Evolutionary conservation across 2,888 invertebrate species (phyloP).

Genomic region (Leptopilina myrica): DNA sequence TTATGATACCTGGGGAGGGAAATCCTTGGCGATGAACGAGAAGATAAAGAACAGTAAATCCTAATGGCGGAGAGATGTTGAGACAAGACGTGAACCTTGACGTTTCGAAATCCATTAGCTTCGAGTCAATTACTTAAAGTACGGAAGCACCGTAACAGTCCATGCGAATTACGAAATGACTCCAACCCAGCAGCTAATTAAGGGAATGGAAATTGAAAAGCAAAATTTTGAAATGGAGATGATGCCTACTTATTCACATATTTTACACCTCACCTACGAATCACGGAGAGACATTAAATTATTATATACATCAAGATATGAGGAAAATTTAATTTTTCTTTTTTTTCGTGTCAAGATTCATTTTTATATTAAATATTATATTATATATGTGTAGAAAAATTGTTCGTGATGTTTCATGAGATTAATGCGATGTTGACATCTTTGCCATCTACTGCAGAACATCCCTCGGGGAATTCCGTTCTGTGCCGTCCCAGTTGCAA

Average conservation of each 20-base stretch:
- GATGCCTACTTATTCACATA: slow-evolving; percentile 7
- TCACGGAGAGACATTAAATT: too few species aligned
- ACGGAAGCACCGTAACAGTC: slow-evolving; percentile 41
- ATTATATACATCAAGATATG: too few species aligned
- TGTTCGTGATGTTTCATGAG: slow-evolving; percentile 2
- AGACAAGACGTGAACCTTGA: slow-evolving; percentile 38
- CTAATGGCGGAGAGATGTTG: slow-evolving; percentile 37
- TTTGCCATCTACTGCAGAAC: not conserved
- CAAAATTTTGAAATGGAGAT: slow-evolving; percentile 12
- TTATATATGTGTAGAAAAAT: not conserved
- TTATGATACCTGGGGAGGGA: slow-evolving; percentile 25
- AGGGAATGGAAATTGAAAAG: slow-evolving; percentile 37
- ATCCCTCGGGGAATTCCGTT: not conserved
- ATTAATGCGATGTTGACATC: slow-evolving; percentile 14
- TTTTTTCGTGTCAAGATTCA: too few species aligned
- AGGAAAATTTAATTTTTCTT: too few species aligned
- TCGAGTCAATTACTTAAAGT: slow-evolving; percentile 55
- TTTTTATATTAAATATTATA: too few species aligned
- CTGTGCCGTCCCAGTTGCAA: not conserved
- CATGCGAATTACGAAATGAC: slow-evolving; percentile 38
- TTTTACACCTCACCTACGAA: slow-evolving; percentile 44
- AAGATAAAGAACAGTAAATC: slow-evolving; percentile 53
- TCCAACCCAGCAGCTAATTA: slow-evolving; percentile 48
- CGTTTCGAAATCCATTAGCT: slow-evolving; percentile 55
- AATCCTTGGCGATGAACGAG: slow-evolving; percentile 38